Evolutionary conservation across 2,888 invertebrate genomes (phyloP).

Genomic region (Cephus sareptanus): DNA sequence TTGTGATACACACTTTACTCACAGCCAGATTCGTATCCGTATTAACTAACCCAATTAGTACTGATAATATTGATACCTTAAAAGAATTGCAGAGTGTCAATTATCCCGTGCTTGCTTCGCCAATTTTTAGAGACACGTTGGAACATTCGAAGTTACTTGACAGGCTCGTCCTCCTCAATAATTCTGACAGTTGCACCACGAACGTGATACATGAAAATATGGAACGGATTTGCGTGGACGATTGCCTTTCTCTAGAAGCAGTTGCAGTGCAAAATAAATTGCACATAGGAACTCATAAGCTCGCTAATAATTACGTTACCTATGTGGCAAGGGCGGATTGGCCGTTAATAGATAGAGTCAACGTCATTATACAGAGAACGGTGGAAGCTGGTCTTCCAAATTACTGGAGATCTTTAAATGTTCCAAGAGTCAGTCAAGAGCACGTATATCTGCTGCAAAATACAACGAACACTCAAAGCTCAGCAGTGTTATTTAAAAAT

Average conservation of each 20-base stretch:
- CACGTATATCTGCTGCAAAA: neutral
- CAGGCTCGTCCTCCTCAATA: neutral
- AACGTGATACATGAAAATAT: neutral
- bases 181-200: neutral
- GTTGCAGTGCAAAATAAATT: neutral
- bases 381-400: neutral
- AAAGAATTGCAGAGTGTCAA: neutral
- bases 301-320: neutral
- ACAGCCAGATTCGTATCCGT: neutral
- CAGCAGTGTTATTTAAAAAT: neutral
- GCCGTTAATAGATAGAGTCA: conserved; percentile 2
- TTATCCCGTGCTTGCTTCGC: neutral
- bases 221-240: neutral
- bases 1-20: neutral
- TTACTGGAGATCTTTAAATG: neutral
- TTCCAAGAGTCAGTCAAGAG: neutral
- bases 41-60: neutral
- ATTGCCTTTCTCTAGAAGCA: neutral
- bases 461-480: neutral
- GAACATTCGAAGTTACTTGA: neutral
- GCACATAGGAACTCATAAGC: neutral
- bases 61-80: neutral
- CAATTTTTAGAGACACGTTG: neutral
- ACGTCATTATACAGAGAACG: neutral
- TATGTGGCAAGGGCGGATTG: neutral